Conservation (phyloP, 2,888 invertebrate species). For the Criorhina ranunculi region DNA sequence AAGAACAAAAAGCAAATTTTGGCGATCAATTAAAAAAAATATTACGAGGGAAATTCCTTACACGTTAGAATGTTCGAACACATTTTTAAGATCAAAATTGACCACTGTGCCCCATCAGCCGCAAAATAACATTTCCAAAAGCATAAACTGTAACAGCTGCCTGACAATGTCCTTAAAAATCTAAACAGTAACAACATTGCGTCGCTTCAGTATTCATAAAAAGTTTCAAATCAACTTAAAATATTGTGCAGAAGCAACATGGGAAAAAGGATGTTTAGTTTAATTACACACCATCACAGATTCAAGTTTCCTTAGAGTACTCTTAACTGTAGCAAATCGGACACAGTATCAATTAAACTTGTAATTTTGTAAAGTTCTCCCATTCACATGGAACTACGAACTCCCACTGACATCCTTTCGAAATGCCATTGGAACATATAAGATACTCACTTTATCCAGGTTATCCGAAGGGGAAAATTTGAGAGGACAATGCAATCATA, state of each 20-base stretch:
- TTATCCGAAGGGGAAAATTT: constrained; percentile 60
- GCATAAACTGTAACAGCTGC: too few species aligned
- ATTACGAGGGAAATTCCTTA: too few species aligned
- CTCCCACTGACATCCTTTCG: constrained; percentile 44
- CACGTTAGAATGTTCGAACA: too few species aligned
- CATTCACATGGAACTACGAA: constrained; percentile 2
- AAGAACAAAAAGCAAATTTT: too few species aligned
- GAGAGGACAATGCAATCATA: constrained; percentile 2
- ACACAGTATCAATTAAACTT: constrained; percentile 7
- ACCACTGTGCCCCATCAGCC: too few species aligned
- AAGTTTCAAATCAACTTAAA: neutral
- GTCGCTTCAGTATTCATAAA: neutral
- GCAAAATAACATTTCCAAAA: too few species aligned
- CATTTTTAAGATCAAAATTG: too few species aligned
- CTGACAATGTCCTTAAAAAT: too few species aligned
- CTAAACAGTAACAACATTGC: too few species aligned
- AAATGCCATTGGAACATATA: constrained; percentile 35
- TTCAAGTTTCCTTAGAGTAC: neutral
- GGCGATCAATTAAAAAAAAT: too few species aligned
- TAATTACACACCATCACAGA: constrained; percentile 15
- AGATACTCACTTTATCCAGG: constrained; percentile 31
- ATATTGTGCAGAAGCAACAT: neutral
- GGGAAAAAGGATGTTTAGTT: constrained; percentile 4
- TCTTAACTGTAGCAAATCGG: neutral
- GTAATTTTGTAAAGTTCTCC: neutral